These are phyloP conservation scores for Pocillopora damicornis DNA, from an alignment of 64 coral and sea anemone genomes.

Conservation along the genomic window DNA sequence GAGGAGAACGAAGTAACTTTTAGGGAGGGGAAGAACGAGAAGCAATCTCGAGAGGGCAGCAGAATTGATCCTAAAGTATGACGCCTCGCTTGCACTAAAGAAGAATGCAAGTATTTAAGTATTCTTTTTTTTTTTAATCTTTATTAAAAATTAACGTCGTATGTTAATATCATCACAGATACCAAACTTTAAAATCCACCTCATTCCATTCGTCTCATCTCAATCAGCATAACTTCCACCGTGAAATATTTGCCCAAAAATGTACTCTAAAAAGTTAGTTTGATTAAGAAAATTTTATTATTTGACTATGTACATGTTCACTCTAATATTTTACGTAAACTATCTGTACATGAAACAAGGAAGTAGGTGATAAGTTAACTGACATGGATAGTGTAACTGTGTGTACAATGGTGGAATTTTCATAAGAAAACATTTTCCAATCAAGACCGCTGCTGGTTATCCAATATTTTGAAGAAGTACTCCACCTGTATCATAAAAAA, in stretches of 20 bases:
- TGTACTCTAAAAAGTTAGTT: conserved; percentile 5
- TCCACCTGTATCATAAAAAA: conserved; percentile 48
- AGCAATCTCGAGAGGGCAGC: too few species aligned
- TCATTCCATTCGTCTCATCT: neutral
- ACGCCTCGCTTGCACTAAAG: too few species aligned
- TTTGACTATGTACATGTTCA: conserved; percentile 24
- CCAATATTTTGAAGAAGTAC: conserved; percentile 82
- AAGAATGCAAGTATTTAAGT: too few species aligned
- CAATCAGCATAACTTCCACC: neutral
- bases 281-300: neutral
- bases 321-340: neutral
- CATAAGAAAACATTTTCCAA: neutral
- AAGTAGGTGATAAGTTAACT: neutral
- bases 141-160: neutral
- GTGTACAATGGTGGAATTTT: neutral
- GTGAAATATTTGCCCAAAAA: neutral
- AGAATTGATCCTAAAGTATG: too few species aligned
- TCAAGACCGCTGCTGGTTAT: conserved; percentile 32
- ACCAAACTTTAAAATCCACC: neutral
- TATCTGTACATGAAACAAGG: neutral
- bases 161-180: neutral
- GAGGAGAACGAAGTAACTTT: too few species aligned
- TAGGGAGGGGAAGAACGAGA: too few species aligned
- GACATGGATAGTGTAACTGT: neutral
- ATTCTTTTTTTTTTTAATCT: neutral